Conservation (phyloP, 2,113 vertebrate genomes). For the Catagonus wagneri region DNA sequence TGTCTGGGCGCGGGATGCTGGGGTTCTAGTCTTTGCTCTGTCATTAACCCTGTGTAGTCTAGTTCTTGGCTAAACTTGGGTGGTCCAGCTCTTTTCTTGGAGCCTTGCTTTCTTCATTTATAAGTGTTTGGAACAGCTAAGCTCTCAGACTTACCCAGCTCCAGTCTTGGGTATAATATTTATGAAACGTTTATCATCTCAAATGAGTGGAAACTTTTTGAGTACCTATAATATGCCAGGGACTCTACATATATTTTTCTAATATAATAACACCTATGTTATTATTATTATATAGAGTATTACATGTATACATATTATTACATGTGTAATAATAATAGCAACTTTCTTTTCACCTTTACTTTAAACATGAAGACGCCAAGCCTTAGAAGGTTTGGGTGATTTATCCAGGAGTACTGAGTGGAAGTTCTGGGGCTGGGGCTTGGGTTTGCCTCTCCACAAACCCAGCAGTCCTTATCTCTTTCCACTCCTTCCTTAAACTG, state of each 20-base stretch:
- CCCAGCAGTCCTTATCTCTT: not conserved
- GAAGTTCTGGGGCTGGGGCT: not conserved
- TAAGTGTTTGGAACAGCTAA: not conserved
- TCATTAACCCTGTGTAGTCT: not conserved
- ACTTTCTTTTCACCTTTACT: not conserved
- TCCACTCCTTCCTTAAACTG: not conserved
- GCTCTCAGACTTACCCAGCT: not conserved
- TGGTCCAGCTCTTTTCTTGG: not conserved
- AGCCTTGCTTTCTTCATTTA: not conserved
- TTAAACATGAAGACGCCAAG: not conserved
- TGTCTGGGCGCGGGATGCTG: not conserved
- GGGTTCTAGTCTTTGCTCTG: not conserved
- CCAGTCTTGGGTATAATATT: not conserved
- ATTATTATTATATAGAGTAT: not conserved
- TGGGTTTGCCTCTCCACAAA: not conserved
- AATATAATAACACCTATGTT: not conserved
- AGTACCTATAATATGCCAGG: not conserved
- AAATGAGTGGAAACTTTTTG: not conserved
- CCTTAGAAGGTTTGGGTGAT: not conserved
- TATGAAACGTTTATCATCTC: not conserved
- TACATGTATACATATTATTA: not conserved
- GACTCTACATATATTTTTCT: not conserved
- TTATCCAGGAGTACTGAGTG: not conserved
- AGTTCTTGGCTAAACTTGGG: not conserved
- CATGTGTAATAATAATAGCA: not conserved